A percentile compares a stretch with the other conserved stretches of the same genome.
Evolutionary conservation across 2,888 invertebrate genomes (phyloP).

Genomic region (Criorhina ranunculi): DNA sequence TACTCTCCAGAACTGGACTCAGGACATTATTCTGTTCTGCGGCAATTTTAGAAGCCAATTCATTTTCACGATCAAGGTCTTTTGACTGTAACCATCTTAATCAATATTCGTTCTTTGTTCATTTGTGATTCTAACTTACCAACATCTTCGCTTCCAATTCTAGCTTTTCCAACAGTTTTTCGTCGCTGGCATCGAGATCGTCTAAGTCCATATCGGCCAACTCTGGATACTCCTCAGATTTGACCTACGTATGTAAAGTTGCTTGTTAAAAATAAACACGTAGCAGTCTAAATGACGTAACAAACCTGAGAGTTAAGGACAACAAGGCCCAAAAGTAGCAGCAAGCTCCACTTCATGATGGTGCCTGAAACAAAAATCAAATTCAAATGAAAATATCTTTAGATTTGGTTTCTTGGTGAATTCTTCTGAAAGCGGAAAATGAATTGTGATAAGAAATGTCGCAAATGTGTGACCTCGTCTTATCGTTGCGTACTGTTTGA

Average conservation of each 20-base stretch:
- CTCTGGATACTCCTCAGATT: constrained; percentile 75
- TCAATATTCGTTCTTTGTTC: neutral
- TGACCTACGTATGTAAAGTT: constrained; percentile 66
- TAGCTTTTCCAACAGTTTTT: constrained; percentile 79
- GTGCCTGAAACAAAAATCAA: constrained; percentile 69
- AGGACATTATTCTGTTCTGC: constrained; percentile 80
- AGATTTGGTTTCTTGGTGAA: constrained; percentile 13
- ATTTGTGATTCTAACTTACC: constrained; percentile 77
- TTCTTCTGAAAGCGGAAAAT: constrained; percentile 68
- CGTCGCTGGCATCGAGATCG: constrained; percentile 79
- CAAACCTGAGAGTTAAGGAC: constrained; percentile 62
- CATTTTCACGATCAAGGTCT: constrained; percentile 83
- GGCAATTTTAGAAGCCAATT: constrained; percentile 81
- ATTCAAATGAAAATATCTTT: constrained; percentile 44
- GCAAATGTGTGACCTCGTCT: constrained; percentile 71
- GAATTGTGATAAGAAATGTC: constrained; percentile 69
- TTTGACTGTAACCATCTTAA: constrained; percentile 78
- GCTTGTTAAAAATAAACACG: neutral
- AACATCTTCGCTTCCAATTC: constrained; percentile 81
- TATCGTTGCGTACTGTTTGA: constrained; percentile 59
- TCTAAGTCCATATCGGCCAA: constrained; percentile 80
- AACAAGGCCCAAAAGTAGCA: constrained; percentile 76
- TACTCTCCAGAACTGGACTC: constrained; percentile 82
- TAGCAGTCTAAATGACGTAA: neutral
- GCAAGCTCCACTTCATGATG: constrained; percentile 79